Percentiles rank a stretch among this genome's conserved stretches.
phyloP scores from a whole-genome alignment of 2,888 invertebrate species.

The Sympetrum striolatum region DNA sequence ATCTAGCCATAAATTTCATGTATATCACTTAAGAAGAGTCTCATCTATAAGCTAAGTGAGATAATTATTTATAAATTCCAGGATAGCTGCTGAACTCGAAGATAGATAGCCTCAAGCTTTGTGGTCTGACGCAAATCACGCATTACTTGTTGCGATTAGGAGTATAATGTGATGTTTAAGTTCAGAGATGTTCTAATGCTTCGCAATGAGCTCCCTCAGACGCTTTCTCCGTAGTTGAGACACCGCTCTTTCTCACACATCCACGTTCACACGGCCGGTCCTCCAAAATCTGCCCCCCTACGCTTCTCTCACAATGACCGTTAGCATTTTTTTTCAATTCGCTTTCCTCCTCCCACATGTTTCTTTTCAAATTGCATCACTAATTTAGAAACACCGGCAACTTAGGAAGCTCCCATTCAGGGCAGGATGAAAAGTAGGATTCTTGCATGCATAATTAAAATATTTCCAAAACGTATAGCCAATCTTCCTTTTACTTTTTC shows the following conservation, averaged over 20 bases:
- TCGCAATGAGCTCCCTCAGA: background rate
- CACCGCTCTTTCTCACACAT: background rate
- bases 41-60: no score
- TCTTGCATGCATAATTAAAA: background rate
- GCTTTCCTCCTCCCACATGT: background rate
- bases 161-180: background rate
- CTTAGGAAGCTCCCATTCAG: background rate
- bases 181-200: background rate
- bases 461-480: background rate
- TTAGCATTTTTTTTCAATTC: background rate
- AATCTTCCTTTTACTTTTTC: background rate
- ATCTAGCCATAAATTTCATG: no score
- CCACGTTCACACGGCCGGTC: background rate
- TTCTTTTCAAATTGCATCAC: background rate
- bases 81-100: no score
- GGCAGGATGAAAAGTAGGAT: background rate
- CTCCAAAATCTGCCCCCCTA: background rate
- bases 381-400: background rate
- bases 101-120: no score
- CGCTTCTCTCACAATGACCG: background rate
- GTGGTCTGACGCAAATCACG: no score
- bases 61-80: no score
- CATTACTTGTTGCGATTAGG: no score
- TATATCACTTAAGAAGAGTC: no score
- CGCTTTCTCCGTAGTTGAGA: background rate